These are phyloP conservation scores for Turnix velox DNA, from an alignment of 2,113 vertebrate genomes.

Conservation along the genomic window DNA sequence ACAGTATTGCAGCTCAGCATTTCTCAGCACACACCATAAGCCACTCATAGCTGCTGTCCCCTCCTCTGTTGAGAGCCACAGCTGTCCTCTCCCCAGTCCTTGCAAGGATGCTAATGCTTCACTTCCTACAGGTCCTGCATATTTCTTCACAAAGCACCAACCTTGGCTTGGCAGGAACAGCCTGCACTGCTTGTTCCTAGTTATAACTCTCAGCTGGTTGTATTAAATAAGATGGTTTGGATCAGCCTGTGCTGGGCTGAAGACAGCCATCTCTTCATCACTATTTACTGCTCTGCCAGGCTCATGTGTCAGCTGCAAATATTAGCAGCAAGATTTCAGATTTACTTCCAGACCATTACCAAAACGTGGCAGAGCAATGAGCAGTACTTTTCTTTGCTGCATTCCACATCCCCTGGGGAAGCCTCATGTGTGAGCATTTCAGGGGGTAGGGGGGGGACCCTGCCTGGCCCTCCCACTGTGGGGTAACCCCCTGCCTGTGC, in stretches of 20 bases:
- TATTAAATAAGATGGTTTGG: constrained; percentile 14
- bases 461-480: background rate
- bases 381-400: background rate
- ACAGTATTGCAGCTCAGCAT: background rate
- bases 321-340: background rate
- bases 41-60: background rate
- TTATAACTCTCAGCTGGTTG: constrained; percentile 2
- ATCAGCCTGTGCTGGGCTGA: background rate
- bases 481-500: background rate
- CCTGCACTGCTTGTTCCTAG: constrained; percentile 19
- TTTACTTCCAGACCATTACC: background rate
- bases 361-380: background rate
- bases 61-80: background rate
- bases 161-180: constrained; percentile 23
- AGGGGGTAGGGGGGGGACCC: accelerated
- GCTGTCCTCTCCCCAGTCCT: background rate
- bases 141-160: background rate
- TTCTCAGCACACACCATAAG: background rate
- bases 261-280: background rate
- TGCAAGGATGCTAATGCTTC: background rate
- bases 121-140: background rate
- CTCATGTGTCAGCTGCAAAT: background rate
- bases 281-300: constrained; percentile 45
- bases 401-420: background rate
- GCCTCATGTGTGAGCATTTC: accelerated